phyloP scores from a whole-genome alignment of 2,113 vertebrate genomes.

The Sula dactylatra region DNA sequence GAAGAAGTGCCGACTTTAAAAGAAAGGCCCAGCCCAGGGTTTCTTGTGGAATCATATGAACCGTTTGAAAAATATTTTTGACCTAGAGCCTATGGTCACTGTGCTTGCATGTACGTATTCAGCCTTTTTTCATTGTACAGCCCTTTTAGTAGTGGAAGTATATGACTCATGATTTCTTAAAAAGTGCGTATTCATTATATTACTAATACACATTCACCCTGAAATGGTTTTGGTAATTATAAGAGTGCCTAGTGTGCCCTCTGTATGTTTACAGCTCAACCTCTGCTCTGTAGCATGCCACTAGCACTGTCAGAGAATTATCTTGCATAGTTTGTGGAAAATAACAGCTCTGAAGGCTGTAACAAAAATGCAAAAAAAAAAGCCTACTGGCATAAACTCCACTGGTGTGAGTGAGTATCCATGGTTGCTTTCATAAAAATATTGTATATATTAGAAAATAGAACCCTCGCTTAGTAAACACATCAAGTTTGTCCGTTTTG shows the following conservation, averaged over 20 bases:
- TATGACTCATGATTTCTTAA: not conserved
- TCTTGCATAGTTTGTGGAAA: not conserved
- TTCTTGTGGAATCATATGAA: not conserved
- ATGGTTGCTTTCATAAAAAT: not conserved
- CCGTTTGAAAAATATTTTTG: not conserved
- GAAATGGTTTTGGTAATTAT: not conserved
- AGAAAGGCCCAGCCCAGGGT: not conserved
- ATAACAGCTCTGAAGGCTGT: not conserved
- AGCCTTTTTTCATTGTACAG: not conserved
- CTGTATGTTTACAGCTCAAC: not conserved
- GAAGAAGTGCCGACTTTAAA: not conserved
- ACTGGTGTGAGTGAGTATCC: not conserved
- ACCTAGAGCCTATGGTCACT: not conserved
- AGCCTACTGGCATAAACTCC: not conserved
- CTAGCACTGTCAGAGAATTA: not conserved
- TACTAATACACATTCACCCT: not conserved
- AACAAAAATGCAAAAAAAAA: not conserved
- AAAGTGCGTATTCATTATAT: not conserved
- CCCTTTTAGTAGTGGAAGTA: not conserved
- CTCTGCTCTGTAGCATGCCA: not conserved
- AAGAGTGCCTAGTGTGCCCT: not conserved
- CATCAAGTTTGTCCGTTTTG: not conserved
- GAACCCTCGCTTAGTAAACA: accelerated
- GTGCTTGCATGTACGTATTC: not conserved
- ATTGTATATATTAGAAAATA: not conserved